Conservation (phyloP, 2,888 invertebrate genomes). For the Oxystoma pomonae region DNA sequence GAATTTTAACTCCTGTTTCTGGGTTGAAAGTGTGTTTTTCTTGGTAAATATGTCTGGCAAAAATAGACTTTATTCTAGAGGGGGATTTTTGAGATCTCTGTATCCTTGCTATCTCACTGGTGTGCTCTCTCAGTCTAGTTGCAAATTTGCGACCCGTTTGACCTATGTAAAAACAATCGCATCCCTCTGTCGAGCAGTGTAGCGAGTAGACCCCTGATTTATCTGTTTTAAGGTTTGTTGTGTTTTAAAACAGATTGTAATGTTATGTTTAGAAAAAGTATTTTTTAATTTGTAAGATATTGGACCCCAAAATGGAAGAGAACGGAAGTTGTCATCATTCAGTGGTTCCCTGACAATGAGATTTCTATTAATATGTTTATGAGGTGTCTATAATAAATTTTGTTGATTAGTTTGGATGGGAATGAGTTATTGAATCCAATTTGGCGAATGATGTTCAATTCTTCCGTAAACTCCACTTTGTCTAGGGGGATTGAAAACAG, state of each 20-base stretch:
- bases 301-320: background rate
- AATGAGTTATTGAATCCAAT: too few relatives aligned
- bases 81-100: background rate
- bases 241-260: background rate
- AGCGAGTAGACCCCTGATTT: background rate
- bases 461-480: background rate
- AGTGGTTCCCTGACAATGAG: too few relatives aligned
- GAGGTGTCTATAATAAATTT: background rate
- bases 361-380: background rate
- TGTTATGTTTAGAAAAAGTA: background rate
- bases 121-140: background rate
- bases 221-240: background rate
- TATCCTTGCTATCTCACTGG: background rate
- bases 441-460: background rate
- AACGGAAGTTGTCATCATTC: background rate
- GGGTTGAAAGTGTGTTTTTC: background rate
- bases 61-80: background rate
- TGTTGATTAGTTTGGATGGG: background rate
- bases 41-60: background rate
- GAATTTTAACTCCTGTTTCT: background rate
- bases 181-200: background rate
- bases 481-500: background rate
- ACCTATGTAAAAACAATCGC: background rate
- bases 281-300: background rate
- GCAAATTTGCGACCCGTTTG: background rate